Conservation (phyloP, 2,888 invertebrate genomes). For the Dugesia japonica region DNA sequence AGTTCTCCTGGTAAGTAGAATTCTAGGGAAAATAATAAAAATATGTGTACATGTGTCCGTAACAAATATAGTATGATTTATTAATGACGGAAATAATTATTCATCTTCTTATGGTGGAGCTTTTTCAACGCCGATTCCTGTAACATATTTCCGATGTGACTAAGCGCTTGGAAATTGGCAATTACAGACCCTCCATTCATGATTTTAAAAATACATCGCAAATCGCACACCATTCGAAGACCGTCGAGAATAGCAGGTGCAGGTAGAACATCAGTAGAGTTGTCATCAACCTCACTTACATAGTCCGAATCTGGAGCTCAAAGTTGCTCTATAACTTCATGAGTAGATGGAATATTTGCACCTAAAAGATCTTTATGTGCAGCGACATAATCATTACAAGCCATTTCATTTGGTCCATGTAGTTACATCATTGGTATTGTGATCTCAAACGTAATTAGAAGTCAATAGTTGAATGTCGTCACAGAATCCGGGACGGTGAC, state of each 20-base stretch:
- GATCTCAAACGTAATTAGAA: background rate
- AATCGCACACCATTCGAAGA: background rate
- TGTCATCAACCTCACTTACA: background rate
- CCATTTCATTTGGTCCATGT: background rate
- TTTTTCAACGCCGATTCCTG: too few relatives aligned
- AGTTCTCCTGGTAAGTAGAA: too few relatives aligned
- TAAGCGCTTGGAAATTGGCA: background rate
- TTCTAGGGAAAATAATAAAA: too few relatives aligned
- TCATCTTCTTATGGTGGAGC: too few relatives aligned
- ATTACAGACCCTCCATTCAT: background rate
- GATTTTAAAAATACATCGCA: background rate
- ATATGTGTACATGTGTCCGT: too few relatives aligned
- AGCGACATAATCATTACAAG: background rate
- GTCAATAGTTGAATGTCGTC: background rate
- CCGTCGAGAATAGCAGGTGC: background rate
- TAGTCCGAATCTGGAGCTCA: background rate
- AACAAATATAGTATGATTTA: too few relatives aligned
- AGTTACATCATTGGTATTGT: background rate
- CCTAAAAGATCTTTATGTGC: background rate
- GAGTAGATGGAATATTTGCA: background rate
- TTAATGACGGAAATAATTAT: too few relatives aligned
- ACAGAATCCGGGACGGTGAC: constrained; percentile 8
- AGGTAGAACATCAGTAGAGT: background rate
- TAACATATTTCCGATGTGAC: background rate
- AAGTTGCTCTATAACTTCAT: background rate